Base-by-base conservation (phyloP, 2,797 vertebrate species). In the Netta rufina region DNA sequence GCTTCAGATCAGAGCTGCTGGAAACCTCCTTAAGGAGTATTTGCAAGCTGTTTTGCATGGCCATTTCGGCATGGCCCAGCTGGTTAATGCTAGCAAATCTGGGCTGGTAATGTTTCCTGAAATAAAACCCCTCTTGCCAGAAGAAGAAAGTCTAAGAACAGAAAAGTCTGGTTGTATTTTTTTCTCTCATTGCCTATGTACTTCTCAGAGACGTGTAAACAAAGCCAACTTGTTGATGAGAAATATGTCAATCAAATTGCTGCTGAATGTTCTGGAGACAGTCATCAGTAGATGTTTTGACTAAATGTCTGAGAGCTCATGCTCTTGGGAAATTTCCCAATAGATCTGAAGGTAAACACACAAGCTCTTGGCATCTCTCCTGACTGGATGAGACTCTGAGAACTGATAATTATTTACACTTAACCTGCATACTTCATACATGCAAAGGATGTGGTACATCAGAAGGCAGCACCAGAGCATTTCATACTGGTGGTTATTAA, bases 201-300 rank as follows among this genome's bases (percentile, higher is more conserved):
- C 90, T 88, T 88, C 84, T 89, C 43, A 4, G 58, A 89, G 89
- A 81, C 54, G 0, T 87, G 94, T 96, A 97, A 97, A 97, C 91
- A 97, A 96, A 91, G 74, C 80, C 95, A 97, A 96, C 86, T 95
- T 97, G 96, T 95, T 97, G 96, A 94, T 96, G 94, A 96, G 94
- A 96, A 96, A 96, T 95, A 95, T 74, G 95, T 97, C 96, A 97
- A 90, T 97, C 97, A 96, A 76, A 67, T 83, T 79, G 85, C 65
- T 88, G 84, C 93, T 96, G 95, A 96, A 86, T 70, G 78, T 96
- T 96, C 95, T 94, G 95, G 92, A 97, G 97, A 94, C 95, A 85
- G 92, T 80, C 91, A 84, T 92, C 91, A 79, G 88, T 81, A 66
- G 84, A 88, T 96, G 95, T 97, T 97, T 96, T 96, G 96, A 96